Evolutionary conservation across 2,113 vertebrate genomes (phyloP), one percentile per base, ranked within the genome.

Genomic region (Sebastes schlegelii): DNA sequence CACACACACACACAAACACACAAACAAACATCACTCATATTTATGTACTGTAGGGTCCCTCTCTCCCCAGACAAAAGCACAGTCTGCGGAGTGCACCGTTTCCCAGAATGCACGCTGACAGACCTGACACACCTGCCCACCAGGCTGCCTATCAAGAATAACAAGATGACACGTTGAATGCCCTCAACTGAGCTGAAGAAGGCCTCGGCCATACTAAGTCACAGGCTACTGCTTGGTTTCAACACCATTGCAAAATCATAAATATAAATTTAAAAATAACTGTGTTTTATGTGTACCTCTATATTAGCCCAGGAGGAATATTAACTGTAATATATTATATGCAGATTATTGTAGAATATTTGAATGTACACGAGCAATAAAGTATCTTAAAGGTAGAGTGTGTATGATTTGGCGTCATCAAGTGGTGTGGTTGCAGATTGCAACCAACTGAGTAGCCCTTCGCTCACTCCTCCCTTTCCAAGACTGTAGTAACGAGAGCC

Each of bases 101-200:
- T 88, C 83, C 77, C 68, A 81, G 45, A 82, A 84, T 65, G 49
- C 74, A 66, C 13, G 4, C 79, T 91, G 91, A 86, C 91, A 91
- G 82, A 84, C 49, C 80, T 19, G 82, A 84, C 80, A 83, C 85
- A 86, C 82, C 87, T 86, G 86, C 85, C 86, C 82, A 79, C 74
- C 63, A 17, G 49, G 77, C 86, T 84, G 79, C 69, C 87, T 55
- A 76, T 91, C 86, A 88, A 60, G 81, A 84, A 89, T 79, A 86
- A 83, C 62, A 77, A 68, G 58, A 86, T 80, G 83, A 84, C 82
- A 88, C 54, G n/a, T 6, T 62, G 77, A 75, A 60, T 65, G 71
- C 78, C 60, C 67, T 81, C 60, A 74, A 45, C 63, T 61, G 82
- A 88, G 66, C 63, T 66, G 66, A 66, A 19, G 64, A n/a, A 1